Evolutionary conservation across 2,113 vertebrate species (phyloP), one percentile per base, ranked within the genome.

Genomic region (Urocitellus parryii): DNA sequence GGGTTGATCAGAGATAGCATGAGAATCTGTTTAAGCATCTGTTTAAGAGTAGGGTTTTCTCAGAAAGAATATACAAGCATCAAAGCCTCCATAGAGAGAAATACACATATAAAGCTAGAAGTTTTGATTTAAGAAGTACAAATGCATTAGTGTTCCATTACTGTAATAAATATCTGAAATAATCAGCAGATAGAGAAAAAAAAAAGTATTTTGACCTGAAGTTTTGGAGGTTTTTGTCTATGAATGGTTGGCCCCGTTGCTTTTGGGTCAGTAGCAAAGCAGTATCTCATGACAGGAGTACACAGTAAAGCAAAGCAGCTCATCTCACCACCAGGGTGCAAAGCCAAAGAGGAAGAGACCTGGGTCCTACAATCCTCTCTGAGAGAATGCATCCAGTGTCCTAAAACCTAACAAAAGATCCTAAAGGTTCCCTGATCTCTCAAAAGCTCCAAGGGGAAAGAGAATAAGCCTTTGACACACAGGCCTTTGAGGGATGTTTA

Each of bases 351-450:
- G 63, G 13, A 67, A 22, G 42, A 22, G 29, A 67, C 17, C 29
- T 16, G 32, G 29, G 11, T 42, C 17, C 27, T 29, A 84, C 5
- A 4, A 42, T 48, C 2, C 6, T 11, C 58, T 39, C 42, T 51
- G 24, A 42, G 22, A 29, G 5, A 6, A n/a, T 7, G 29, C 2
- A 10, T 29, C 29, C 5, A 29, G 9, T 58, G 1, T 61, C 48
- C 29, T 45, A 25, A 27, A 29, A 48, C 8, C 12, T 79, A 20
- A n/a, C 1, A 1, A 0, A 32, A 17, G 11, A 12, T 18, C 4
- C 22, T 61, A 79, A 70, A 45, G 4, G 11, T 27, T 7, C 63
- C 22, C 48, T 12, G 2, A 70, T 7, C 42, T 76, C 11, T 22
- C 14, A 42, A 29, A 8, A n/a, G 10, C 7, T 68, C 9, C 37